A percentile compares a stretch with the other conserved stretches of the same genome.
Evolutionary conservation across 2,113 vertebrate genomes (phyloP).

Genomic region (Atrichornis clamosus): DNA sequence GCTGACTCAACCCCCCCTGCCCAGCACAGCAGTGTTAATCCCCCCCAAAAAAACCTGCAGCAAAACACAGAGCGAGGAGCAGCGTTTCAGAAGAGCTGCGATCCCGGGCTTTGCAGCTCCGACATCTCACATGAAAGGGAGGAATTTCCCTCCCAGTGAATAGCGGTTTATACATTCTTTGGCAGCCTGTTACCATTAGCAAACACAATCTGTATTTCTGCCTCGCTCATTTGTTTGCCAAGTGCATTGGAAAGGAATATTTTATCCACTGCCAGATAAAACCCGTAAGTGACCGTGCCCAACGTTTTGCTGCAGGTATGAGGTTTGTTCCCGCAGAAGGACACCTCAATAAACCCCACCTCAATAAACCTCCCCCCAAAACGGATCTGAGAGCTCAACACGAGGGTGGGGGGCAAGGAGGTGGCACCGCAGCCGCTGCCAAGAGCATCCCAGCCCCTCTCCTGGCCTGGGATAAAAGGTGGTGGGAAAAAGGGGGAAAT

Average conservation of each 20-base stretch:
- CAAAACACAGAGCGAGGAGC: not conserved
- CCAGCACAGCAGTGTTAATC: not conserved
- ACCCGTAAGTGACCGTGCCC: rapidly evolving
- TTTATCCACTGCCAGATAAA: not conserved
- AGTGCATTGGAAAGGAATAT: not conserved
- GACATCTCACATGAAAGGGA: not conserved
- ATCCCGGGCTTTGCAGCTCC: not conserved
- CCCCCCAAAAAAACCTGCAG: not conserved
- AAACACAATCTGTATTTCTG: not conserved
- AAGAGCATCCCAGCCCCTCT: not conserved
- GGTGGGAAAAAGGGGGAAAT: not conserved
- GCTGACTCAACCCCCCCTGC: not conserved
- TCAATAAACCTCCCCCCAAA: not conserved
- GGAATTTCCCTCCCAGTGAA: not conserved
- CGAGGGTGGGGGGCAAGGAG: rapidly evolving
- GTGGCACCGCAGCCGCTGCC: not conserved
- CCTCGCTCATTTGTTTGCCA: conserved; percentile 2
- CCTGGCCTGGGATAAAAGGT: not conserved
- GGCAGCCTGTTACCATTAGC: not conserved
- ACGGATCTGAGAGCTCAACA: not conserved
- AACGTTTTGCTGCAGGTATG: rapidly evolving
- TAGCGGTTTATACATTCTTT: not conserved
- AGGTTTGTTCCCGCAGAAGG: not conserved
- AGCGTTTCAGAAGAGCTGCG: not conserved
- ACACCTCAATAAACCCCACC: not conserved